A percentile compares a stretch with the other conserved stretches of the same genome.
Evolutionary conservation across 2,113 vertebrate species (phyloP).

Genomic region (Gobio gobio): DNA sequence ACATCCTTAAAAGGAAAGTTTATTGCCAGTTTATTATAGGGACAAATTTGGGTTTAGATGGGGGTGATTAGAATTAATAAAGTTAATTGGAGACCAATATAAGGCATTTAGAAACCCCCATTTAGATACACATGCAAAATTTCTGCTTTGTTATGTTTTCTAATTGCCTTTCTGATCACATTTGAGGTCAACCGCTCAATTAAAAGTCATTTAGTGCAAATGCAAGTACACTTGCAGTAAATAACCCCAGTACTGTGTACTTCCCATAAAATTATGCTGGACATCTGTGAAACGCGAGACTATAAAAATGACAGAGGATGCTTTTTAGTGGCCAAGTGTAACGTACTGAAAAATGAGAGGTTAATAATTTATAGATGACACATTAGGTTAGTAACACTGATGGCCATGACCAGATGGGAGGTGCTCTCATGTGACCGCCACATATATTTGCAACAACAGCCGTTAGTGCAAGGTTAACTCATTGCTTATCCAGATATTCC

Average conservation of each 20-base stretch:
- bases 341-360: slow-evolving; percentile 45
- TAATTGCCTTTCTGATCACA: slow-evolving; percentile 10
- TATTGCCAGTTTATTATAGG: not conserved
- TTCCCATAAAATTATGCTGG: not conserved
- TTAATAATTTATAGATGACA: slow-evolving; percentile 57
- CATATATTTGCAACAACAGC: slow-evolving; percentile 32
- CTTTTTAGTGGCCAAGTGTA: slow-evolving; percentile 41
- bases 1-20: not conserved
- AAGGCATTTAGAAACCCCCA: not conserved
- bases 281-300: slow-evolving; percentile 13
- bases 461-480: slow-evolving; percentile 6
- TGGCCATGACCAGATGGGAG: slow-evolving; percentile 27
- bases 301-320: slow-evolving; percentile 31
- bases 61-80: not conserved
- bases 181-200: not conserved
- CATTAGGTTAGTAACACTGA: slow-evolving; percentile 45
- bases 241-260: not conserved
- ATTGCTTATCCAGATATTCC: slow-evolving; percentile 30
- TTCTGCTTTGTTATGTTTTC: slow-evolving; percentile 18
- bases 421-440: slow-evolving; percentile 26
- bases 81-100: not conserved
- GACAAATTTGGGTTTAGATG: not conserved
- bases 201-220: slow-evolving; percentile 12
- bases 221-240: slow-evolving; percentile 16
- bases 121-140: not conserved